Conservation (phyloP, 2,113 vertebrate genomes). For the Sarotherodon lohbergeri region DNA sequence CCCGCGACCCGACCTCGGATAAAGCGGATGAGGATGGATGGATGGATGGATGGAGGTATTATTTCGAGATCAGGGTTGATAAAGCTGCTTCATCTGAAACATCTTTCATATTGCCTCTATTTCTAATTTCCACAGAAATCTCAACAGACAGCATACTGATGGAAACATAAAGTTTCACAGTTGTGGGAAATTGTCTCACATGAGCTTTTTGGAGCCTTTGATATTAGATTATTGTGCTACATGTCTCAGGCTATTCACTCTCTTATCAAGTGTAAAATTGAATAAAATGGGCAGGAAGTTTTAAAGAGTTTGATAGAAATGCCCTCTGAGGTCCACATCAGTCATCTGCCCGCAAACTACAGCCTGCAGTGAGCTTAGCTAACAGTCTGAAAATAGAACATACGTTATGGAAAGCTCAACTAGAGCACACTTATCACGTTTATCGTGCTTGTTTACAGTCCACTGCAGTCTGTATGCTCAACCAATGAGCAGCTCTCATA, state of each 20-base stretch:
- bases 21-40: too few species aligned
- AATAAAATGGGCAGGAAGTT: neutral
- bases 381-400: neutral
- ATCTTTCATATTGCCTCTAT: neutral
- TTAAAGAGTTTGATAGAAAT: neutral
- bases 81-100: neutral
- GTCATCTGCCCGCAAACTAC: neutral
- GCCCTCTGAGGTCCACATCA: neutral
- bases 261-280: neutral
- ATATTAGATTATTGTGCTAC: neutral
- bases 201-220: neutral
- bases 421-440: neutral
- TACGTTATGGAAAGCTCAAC: accelerated
- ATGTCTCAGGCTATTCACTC: neutral
- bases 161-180: neutral
- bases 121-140: neutral
- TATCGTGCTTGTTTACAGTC: neutral
- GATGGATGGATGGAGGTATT: neutral
- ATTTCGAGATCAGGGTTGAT: neutral
- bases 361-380: neutral
- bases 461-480: neutral
- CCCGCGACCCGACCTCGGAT: too few species aligned
- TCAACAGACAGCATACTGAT: neutral
- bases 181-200: neutral
- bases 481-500: neutral